Base-by-base conservation (phyloP, 1,140 invertebrate genomes). In the Vanessa tameamea region DNA sequence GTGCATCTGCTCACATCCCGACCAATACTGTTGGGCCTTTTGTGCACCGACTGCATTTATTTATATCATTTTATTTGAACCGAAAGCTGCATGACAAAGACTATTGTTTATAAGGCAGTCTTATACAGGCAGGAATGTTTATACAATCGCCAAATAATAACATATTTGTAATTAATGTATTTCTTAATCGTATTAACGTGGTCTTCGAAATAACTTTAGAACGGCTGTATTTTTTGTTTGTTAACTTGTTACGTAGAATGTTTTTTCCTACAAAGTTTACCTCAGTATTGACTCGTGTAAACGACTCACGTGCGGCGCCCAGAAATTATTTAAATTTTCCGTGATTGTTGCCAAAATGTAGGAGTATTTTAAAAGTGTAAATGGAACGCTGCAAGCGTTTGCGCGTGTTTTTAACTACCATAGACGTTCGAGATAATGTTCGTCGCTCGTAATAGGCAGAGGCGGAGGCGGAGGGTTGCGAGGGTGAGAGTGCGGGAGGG, bases 401-500 rank as follows among this genome's bases (percentile, higher is more conserved):
- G 67, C 14, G 43, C 20, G 51, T 23, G 64, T 51, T n/a, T 53
- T 47, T 57, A 69, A 53, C 59, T 47, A 67, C 31, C 67, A 16
- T 43, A 61, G 68, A 48, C 14, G 16, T 68, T 47, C 51, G n/a
- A 43, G 66, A 57, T 68, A 70, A 20, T 53, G 48, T 51, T 57
- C 53, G 53, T 26, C 53, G 65, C 20, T 26, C 31, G 53, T 47
- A 55, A 55, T 48, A 51, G 55, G 64, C 26, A 37, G 55, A 31
- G 64, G 20, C 14, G 23, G 65, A 47, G 57, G 26, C 61, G 75
- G 55, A 50, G 70, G 63, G 63, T 13, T 73, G 71, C 26, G 72
- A 69, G 59, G 37, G 68, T 74, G 55, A 31, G 75, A 66, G 70
- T 26, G 76, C 70, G 72, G 66, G 67, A 57, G 75, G 66, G 67